Evolutionary conservation across 1,140 invertebrate genomes (phyloP), one percentile per base, ranked within the genome.

Genomic region (Asbolus verrucosus): DNA sequence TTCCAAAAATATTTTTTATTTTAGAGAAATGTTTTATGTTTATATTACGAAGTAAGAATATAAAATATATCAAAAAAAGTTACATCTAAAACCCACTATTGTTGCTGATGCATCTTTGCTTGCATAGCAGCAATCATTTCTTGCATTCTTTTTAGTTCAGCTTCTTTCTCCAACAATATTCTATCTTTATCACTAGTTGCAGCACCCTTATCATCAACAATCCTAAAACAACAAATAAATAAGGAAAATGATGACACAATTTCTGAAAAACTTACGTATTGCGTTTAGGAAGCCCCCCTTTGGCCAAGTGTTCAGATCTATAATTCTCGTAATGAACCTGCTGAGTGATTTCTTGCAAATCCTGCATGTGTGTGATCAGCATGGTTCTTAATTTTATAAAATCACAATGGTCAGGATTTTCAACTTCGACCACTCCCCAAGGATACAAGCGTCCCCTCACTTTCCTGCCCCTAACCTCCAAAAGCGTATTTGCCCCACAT

Each of bases 341-440:
- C 77, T 95, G 92, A 0, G 95, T 98, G 2, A 97, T 94, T 82
- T 98, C 95, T 81, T 98, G 95, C 39, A 98, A 83, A 84, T 98
- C 96, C 83, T 97, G 95, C 93, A 98, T 95, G 79, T 98, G 95
- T 5, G 94, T 95, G 62, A 99, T 98, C 5, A 99, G 86, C 95
- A 99, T 98, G 19, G 97, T 98, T 71, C 97, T 85, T 43, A 99
- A 87, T 80, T 98, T 98, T 71, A 98, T 94, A 81, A 99, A 99
- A 86, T 99, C 98, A 84, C 97, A 98, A 82, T 99, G 97, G 62
- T 97, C 95, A 0, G 97, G 92, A 85, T 99, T 99, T 83, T 99
- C 98, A n/a, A 99, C 96, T 87, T 99, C 97, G 0, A 99, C 96
- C 16, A 97, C 93, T 33, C 98, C 98, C 97, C 97, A 99, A 0